Evolutionary conservation across 2,113 vertebrate genomes (phyloP), one percentile per base, ranked within the genome.

Genomic region (Morone chrysops): DNA sequence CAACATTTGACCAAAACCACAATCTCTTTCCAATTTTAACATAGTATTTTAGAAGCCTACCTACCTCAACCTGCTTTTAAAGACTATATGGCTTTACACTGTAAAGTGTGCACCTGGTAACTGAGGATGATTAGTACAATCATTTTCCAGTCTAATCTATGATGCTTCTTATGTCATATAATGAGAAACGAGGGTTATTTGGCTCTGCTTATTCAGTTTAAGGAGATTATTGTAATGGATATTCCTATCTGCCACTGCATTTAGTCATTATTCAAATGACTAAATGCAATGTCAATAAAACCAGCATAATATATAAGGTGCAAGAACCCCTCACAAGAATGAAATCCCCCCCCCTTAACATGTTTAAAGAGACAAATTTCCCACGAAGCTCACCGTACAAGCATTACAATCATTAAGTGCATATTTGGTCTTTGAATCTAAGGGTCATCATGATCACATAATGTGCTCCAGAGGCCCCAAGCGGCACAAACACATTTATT

Each of bases 371-470:
- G 94, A 93, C 92, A 82, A 89, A 93, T 84, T 57, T 54, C 76
- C 76, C 71, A 72, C 78, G 57, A 59, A 73, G 70, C 40, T 6
- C 48, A 50, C 57, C 8, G 20, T 8, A 22, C 45, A 8, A 36
- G 73, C 84, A 80, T 76, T 48, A 72, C 71, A 70, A 70, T 67
- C 91, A 92, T 89, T 92, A 94, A 94, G 95, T 95, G 95, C 94
- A 95, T 96, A 95, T 96, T 96, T 96, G 95, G 92, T 95, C 96
- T 94, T 95, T 94, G 92, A 90, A 93, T 92, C 92, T 94, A 94
- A 92, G 94, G 94, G 93, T 83, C 87, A 88, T 85, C 80, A 86
- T 57, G 73, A 84, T 77, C 85, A 66, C 78, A 94, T 91, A 96
- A 93, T 95, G 95, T 92, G 95, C 89, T 91, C 81, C 92, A 94